A percentile compares a stretch with the other conserved stretches of the same genome.
These are phyloP conservation scores for Chrysolina oricalcia DNA, from an alignment of 2,888 invertebrate genomes.

Conservation along the genomic window DNA sequence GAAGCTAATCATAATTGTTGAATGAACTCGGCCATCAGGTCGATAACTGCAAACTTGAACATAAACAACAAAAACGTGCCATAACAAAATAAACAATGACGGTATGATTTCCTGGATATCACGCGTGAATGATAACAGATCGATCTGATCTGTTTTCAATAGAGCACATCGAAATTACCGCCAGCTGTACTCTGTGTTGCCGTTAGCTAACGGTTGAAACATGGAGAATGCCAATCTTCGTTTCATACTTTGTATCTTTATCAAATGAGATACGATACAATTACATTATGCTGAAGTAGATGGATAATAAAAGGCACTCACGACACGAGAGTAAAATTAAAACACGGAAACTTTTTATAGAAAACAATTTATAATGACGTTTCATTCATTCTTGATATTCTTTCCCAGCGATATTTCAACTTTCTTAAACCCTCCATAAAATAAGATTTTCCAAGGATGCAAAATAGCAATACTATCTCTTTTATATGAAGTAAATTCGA, in stretches of 20 bases:
- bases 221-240: neutral
- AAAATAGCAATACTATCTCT: too few relatives aligned
- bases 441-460: too few relatives aligned
- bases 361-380: too few relatives aligned
- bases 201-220: neutral
- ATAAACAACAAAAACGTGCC: neutral
- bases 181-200: conserved; percentile 6
- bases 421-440: too few relatives aligned
- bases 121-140: conserved; percentile 10
- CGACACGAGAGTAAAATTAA: neutral
- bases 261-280: neutral
- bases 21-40: neutral
- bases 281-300: neutral
- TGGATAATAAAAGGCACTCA: neutral
- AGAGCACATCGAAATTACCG: conserved; percentile 15
- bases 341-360: too few relatives aligned
- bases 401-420: too few relatives aligned
- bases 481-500: too few relatives aligned
- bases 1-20: neutral
- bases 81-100: neutral
- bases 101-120: neutral
- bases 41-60: neutral
- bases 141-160: conserved; percentile 12
- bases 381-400: too few relatives aligned
- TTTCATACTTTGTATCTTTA: neutral